These are phyloP conservation scores for Caenorhabditis afra DNA, from an alignment of 2,888 invertebrate genomes.

Conservation along the genomic window DNA sequence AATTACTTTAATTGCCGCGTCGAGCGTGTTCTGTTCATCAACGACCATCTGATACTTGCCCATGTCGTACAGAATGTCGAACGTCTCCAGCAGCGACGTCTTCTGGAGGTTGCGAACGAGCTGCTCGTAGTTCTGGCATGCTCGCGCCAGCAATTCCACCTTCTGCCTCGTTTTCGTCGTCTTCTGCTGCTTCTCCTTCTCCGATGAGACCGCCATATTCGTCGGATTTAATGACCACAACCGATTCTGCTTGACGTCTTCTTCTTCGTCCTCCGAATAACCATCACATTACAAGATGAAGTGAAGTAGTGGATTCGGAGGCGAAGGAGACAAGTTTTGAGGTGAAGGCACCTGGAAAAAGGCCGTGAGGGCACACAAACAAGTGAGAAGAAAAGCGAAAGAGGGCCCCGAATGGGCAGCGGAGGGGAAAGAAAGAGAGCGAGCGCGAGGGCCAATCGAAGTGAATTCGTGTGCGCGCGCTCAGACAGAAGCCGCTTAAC, in stretches of 20 bases:
- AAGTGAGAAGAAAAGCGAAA: not conserved
- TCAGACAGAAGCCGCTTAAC: slow-evolving; percentile 49
- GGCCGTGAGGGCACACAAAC: slow-evolving; percentile 19
- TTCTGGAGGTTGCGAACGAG: slow-evolving; percentile 23
- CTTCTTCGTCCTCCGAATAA: slow-evolving; percentile 32
- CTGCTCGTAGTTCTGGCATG: slow-evolving; percentile 23
- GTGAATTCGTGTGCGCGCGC: slow-evolving; percentile 50
- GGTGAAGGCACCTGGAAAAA: slow-evolving; percentile 30
- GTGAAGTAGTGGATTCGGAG: slow-evolving; percentile 5
- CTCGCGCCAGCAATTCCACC: slow-evolving; percentile 45
- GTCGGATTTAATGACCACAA: slow-evolving; percentile 18
- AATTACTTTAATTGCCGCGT: slow-evolving; percentile 57
- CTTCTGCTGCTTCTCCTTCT: slow-evolving; percentile 3
- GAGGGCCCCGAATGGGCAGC: not conserved
- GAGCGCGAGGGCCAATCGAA: slow-evolving; percentile 27
- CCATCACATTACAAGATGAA: slow-evolving; percentile 45
- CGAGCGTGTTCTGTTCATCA: slow-evolving; percentile 49
- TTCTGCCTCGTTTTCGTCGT: slow-evolving; percentile 13
- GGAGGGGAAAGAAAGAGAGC: slow-evolving; percentile 7
- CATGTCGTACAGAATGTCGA: slow-evolving; percentile 52
- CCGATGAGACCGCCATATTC: slow-evolving; percentile 31
- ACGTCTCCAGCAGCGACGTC: slow-evolving; percentile 12
- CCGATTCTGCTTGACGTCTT: slow-evolving; percentile 17
- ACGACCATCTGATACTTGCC: slow-evolving; percentile 55
- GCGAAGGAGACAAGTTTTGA: slow-evolving; percentile 27